Conservation (phyloP, 64 coral and sea anemone genomes). For the Montipora sp. region DNA sequence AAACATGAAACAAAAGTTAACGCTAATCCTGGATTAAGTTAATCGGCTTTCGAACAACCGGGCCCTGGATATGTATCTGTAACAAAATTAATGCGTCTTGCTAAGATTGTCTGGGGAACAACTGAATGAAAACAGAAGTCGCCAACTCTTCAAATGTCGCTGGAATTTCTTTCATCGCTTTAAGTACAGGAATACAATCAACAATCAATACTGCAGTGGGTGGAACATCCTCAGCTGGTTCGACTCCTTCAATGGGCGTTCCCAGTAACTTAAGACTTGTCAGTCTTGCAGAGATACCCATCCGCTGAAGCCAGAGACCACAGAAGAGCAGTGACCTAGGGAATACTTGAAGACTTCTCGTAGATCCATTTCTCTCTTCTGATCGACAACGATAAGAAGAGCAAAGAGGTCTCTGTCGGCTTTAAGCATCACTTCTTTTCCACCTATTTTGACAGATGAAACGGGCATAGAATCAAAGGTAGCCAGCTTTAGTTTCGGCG, state of each 20-base stretch:
- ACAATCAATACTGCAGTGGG: slow-evolving; percentile 66
- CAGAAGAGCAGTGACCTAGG: slow-evolving; percentile 51
- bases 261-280: slow-evolving; percentile 58
- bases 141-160: slow-evolving; percentile 58
- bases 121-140: slow-evolving; percentile 41
- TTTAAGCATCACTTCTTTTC: slow-evolving; percentile 69
- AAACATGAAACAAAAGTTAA: no score
- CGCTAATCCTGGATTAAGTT: no score
- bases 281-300: slow-evolving; percentile 68
- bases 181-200: slow-evolving; percentile 68
- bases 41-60: no score
- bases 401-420: slow-evolving; percentile 70
- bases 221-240: slow-evolving; percentile 64
- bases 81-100: background rate
- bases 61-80: no score
- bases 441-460: background rate
- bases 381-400: slow-evolving; percentile 51
- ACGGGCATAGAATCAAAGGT: no score
- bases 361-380: slow-evolving; percentile 55
- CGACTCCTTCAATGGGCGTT: slow-evolving; percentile 49
- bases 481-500: slow-evolving; percentile 38
- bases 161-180: slow-evolving; percentile 63
- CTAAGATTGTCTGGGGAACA: slow-evolving; percentile 57
- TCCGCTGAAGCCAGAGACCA: slow-evolving; percentile 66
- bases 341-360: background rate